Evolutionary conservation across 2,888 invertebrate genomes (phyloP).

Genomic region (Metallyticus violacea): DNA sequence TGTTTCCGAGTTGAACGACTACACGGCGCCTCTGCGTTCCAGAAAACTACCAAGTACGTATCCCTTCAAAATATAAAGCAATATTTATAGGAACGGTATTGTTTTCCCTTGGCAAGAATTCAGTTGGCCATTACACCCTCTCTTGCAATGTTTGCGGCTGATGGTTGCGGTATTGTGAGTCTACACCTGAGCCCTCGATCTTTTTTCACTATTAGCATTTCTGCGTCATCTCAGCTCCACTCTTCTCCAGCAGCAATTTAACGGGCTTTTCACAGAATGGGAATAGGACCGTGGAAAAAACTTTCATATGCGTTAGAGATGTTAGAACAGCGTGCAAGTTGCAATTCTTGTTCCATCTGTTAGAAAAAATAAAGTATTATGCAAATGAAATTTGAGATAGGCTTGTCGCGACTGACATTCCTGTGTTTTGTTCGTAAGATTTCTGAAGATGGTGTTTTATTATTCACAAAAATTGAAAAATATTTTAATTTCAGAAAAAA

Average conservation of each 20-base stretch:
- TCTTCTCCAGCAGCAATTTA: background rate
- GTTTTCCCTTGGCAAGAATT: background rate
- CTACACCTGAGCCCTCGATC: background rate
- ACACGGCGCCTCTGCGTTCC: too few relatives aligned
- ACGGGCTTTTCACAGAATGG: background rate
- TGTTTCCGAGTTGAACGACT: too few relatives aligned
- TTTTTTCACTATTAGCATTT: background rate
- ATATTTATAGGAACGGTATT: background rate
- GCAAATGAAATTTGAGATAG: too few relatives aligned
- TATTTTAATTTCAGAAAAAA: too few relatives aligned
- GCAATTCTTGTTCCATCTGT: too few relatives aligned
- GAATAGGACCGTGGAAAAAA: background rate
- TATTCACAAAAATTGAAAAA: too few relatives aligned
- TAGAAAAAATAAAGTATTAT: too few relatives aligned
- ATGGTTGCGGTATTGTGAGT: too few relatives aligned
- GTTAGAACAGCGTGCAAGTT: too few relatives aligned
- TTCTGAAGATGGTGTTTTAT: too few relatives aligned
- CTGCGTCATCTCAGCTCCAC: background rate
- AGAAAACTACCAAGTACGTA: background rate
- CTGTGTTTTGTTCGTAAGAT: too few relatives aligned
- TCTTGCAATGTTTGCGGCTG: background rate
- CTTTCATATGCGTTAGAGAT: background rate
- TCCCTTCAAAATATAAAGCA: background rate
- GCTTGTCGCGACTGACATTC: too few relatives aligned
- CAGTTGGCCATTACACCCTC: background rate